A percentile compares a stretch with the other conserved stretches of the same genome.
These are phyloP conservation scores for Drosophila acutilabella DNA, from an alignment of 2,888 invertebrate genomes.

Conservation along the genomic window DNA sequence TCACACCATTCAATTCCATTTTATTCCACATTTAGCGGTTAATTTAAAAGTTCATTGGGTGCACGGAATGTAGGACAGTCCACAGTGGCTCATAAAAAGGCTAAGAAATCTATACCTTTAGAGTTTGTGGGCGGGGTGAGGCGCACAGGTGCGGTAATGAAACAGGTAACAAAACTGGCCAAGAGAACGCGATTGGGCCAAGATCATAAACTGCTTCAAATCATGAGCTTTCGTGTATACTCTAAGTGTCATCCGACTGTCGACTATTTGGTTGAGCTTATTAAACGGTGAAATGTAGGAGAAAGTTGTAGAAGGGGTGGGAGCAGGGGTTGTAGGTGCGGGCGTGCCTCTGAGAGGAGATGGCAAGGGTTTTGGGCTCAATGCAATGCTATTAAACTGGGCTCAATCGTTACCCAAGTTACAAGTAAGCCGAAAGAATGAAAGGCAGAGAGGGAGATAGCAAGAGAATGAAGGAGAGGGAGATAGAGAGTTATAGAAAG, in stretches of 20 bases:
- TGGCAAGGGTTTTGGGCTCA: not conserved
- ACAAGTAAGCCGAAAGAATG: constrained; percentile 6
- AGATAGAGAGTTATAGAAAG: not conserved
- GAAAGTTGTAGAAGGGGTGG: not conserved
- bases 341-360: not conserved
- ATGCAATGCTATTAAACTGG: constrained; percentile 33
- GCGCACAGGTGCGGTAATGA: not conserved
- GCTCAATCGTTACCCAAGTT: constrained; percentile 25
- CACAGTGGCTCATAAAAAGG: constrained; percentile 22
- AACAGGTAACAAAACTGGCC: constrained; percentile 1
- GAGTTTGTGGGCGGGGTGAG: not conserved
- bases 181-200: constrained; percentile 5
- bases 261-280: constrained; percentile 35
- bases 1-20: not conserved
- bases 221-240: constrained; percentile 31
- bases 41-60: constrained; percentile 1
- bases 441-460: not conserved
- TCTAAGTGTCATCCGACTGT: constrained; percentile 14
- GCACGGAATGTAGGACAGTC: not conserved
- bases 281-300: constrained; percentile 36
- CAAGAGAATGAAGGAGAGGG: not conserved
- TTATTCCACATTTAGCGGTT: not conserved
- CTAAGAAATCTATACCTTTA: constrained; percentile 7
- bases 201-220: constrained; percentile 50
- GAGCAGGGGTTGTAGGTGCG: not conserved